Evolutionary conservation across 2,797 vertebrate genomes (phyloP).

Genomic region (Lagodon rhomboides): DNA sequence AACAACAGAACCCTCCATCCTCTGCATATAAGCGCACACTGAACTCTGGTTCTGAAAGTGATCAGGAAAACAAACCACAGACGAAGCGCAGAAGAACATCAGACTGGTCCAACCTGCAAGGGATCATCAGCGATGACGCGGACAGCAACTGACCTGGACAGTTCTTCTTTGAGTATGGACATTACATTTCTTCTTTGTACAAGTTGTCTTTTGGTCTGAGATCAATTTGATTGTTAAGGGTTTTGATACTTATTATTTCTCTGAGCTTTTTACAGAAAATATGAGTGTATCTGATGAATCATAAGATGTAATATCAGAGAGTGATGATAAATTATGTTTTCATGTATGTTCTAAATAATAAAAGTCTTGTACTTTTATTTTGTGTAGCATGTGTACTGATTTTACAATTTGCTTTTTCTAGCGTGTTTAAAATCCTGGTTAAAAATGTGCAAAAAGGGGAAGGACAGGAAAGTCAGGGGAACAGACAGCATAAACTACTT

Average conservation of each 20-base stretch:
- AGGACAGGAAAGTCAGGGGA: not conserved
- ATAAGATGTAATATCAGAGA: too few species aligned
- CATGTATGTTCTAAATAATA: conserved; percentile 49
- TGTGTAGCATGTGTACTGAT: not conserved
- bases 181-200: not conserved
- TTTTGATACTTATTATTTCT: not conserved
- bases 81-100: conserved; percentile 62
- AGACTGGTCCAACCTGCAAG: conserved; percentile 88
- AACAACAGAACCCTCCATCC: conserved; percentile 38
- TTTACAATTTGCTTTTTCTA: too few species aligned
- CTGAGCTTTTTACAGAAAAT: not conserved
- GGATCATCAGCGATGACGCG: conserved; percentile 91
- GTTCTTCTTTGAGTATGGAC: not conserved
- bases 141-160: conserved; percentile 83
- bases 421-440: too few species aligned
- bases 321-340: not conserved
- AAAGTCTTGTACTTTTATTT: not conserved
- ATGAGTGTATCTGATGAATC: too few species aligned
- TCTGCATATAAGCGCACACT: conserved; percentile 73
- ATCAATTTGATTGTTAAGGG: not conserved
- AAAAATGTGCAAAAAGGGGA: too few species aligned
- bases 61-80: conserved; percentile 54
- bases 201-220: not conserved
- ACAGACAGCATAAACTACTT: not conserved
- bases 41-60: conserved; percentile 80